Evolutionary conservation across 1,140 invertebrate species (phyloP).

Genomic region (Bombus confusus): DNA sequence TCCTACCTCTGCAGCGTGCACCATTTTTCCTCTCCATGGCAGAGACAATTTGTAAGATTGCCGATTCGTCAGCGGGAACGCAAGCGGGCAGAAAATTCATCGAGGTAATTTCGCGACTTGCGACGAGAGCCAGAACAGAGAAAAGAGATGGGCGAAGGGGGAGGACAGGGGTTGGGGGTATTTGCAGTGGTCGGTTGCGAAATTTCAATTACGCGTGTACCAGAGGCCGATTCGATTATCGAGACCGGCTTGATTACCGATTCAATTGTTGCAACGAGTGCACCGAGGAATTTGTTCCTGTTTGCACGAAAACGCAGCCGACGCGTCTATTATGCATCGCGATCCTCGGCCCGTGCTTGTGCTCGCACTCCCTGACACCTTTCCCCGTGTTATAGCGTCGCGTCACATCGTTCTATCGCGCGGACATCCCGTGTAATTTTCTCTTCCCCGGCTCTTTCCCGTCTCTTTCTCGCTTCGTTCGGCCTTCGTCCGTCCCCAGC

Average conservation of each 20-base stretch:
- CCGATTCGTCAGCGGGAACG: neutral
- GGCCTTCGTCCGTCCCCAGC: neutral
- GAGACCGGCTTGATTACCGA: constrained; percentile 76
- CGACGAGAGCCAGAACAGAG: neutral
- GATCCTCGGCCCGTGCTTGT: constrained; percentile 37
- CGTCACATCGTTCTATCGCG: constrained; percentile 36
- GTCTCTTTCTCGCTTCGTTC: constrained; percentile 3
- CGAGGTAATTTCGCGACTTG: constrained; percentile 18
- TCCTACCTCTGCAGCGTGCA: neutral
- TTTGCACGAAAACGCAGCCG: constrained; percentile 62
- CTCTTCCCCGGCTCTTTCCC: constrained; percentile 18
- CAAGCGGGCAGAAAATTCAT: constrained; percentile 1
- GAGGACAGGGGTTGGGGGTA: constrained; percentile 37
- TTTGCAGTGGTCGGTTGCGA: constrained; percentile 74
- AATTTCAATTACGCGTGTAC: constrained; percentile 76
- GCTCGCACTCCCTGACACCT: constrained; percentile 46
- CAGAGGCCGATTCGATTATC: constrained; percentile 73
- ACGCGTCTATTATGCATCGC: constrained; percentile 71
- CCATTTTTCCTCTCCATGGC: neutral
- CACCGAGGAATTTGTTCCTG: constrained; percentile 69
- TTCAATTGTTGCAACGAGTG: constrained; percentile 78
- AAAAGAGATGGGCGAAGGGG: neutral
- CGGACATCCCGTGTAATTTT: constrained; percentile 55
- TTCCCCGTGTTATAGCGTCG: constrained; percentile 40
- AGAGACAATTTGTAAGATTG: constrained; percentile 40